These are phyloP conservation scores for Cliona cf. orientalis DNA, from an alignment of 37 sponge, comb jelly and placozoan genomes.

Conservation along the genomic window DNA sequence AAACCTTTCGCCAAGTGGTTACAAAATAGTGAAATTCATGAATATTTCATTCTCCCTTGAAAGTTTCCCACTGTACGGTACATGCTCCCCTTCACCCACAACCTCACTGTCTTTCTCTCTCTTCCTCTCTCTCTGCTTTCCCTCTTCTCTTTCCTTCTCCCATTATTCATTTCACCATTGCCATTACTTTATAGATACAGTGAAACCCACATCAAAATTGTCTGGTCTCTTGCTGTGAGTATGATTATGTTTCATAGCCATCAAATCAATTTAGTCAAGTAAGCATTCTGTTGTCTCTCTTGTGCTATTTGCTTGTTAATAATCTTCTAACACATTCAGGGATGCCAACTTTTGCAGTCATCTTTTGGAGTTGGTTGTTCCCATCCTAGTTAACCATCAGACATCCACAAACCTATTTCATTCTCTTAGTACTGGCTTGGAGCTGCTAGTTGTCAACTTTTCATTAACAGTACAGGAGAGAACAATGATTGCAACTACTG, in stretches of 20 bases:
- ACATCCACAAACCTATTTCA: slow-evolving; percentile 50
- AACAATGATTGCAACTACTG: slow-evolving; percentile 3
- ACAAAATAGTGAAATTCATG: too few relatives aligned
- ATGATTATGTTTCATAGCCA: slow-evolving; percentile 23
- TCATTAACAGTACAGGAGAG: slow-evolving; percentile 43
- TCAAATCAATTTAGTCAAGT: slow-evolving; percentile 20
- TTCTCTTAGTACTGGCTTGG: slow-evolving; percentile 48
- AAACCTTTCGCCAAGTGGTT: too few relatives aligned
- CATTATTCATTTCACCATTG: too few relatives aligned
- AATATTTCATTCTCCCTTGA: too few relatives aligned
- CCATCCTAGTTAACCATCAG: slow-evolving; percentile 34
- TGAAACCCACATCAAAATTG: slow-evolving; percentile 15
- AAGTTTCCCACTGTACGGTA: too few relatives aligned
- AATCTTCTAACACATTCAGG: neutral
- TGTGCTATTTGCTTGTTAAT: neutral
- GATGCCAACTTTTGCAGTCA: slow-evolving; percentile 26
- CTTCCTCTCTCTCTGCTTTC: too few relatives aligned
- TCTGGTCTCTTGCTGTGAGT: slow-evolving; percentile 44
- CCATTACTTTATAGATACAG: slow-evolving; percentile 23
- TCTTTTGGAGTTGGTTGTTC: slow-evolving; percentile 7
- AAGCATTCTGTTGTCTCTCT: neutral
- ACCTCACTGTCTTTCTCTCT: too few relatives aligned
- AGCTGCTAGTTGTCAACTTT: slow-evolving; percentile 60
- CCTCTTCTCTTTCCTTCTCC: neutral
- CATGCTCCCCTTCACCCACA: too few relatives aligned